Evolutionary conservation across 30 jellyfish, hydroid and myxozoan species (phyloP), one percentile per base, ranked within the genome.

Genomic region (Haliclystus octoradiatus): DNA sequence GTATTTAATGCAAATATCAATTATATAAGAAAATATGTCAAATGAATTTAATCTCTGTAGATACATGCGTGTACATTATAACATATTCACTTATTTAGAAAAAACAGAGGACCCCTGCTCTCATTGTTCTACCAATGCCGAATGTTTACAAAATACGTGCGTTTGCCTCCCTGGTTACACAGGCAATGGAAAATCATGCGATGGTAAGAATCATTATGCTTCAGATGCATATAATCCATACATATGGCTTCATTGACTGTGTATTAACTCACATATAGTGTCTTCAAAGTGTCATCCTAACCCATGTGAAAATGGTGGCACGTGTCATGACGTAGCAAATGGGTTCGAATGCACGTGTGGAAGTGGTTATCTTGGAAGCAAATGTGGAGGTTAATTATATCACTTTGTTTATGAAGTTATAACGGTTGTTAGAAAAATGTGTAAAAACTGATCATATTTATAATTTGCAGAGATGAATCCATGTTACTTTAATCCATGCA

Each of bases 241-340:
- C 60, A 7, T 46, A 7, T 46, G n/a, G 12, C 60, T 12, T 46
- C 15, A 46, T 9, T 46, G 60, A 46, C 19, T 57, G 32, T 28
- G 69, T 25, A 9, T 24, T 64, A 12, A 13, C 75, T 67, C 23
- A 12, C 27, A 19, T 72, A n/a, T 52, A 64, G 78, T 47, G 29
- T 51, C 93, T 26, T 84, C 95, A 50, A 72, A 57, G 26, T 84
- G 95, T 46, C 95, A 84, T 49, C 95, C 95, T 0, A 84, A 84
- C 72, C 95, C 95, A 1, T 84, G 95, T 52, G 93, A 71, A 52
- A 77, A 84, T 49, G 93, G 95, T 26, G 95, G 84, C 24, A 50
- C 84, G 12, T 84, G 95, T 68, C 84, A 62, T 25, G 95, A 84
- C 68, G 33, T 26, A 25, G 95, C 77, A 13, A 30, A 28, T 30